Evolutionary conservation across 35 echinoderm and acorn worm species (phyloP), one percentile per base, ranked within the genome.

Genomic region (Stichopus chloronotus): DNA sequence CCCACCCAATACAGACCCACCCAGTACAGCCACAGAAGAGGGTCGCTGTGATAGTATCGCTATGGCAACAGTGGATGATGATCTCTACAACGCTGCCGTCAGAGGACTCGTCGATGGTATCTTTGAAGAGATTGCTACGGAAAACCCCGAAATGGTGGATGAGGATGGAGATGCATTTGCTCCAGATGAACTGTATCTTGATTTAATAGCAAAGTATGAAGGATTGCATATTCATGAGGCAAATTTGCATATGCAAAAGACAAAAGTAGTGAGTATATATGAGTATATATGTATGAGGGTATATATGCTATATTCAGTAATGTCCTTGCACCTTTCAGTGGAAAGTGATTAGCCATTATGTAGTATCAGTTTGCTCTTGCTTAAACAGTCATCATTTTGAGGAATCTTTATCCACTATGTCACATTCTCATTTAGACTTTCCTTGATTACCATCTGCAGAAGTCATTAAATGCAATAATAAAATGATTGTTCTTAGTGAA

Each of bases 61-160:
- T 43, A 43, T 43, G 88, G 68, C 13, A 56, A 59, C 86, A 24
- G 86, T 69, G 14, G 57, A 43, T 76, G 61, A 57, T 8, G 68
- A 74, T 56, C 25, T 25, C 5, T 91, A 76, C 56, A 65, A 91
- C 21, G 9, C 9, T 43, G 88, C 56, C 12, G 88, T 17, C 72
- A 22, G 19, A 8, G 3, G 60, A 7, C 88, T 91, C 13, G 21
- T 91, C 20, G 30, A 7, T 24, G 88, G 56, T 17, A 52, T 91
- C 61, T 91, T 76, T 56, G 30, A n/a, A 21, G 88, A 91, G 72
- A 78, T 91, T 76, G 88, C 88, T 4, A 25, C 12, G 54, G 88
- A 91, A 56, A 57, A 91, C 16, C 88, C 72, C 6, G 71, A 91
- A 10, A 91, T 91, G 88, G 68, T 91, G 4, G 86, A 88, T 88